Base-by-base conservation (phyloP, 2,797 vertebrate species). In the Amblyraja radiata region DNA sequence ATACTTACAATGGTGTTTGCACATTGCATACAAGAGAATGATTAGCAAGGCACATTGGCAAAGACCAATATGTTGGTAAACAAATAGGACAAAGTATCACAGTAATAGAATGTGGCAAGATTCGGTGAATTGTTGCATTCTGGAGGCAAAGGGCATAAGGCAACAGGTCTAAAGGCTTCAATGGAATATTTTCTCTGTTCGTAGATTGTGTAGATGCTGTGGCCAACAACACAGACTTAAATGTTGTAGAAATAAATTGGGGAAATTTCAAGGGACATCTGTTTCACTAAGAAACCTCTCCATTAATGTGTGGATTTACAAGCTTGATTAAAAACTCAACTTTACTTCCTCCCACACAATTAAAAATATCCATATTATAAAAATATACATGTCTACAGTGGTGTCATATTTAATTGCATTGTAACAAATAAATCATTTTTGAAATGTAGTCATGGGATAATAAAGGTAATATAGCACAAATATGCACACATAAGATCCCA, bases 51-150 rank as follows among this genome's bases (percentile, higher is more conserved):
- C 54, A n/a, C 25, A 5, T 84, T 61, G 58, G 54, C 81, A 68
- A 88, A 88, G 61, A 36, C 84, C 61, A 88, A 88, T 68, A 88
- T 36, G 9, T 68, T 88, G 32, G 32, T 68, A 21, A 88, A 65
- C 63, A 88, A 68, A 32, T 88, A 68, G 84, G 21, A 68, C 16
- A 63, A 68, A 36, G 61, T 21, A 32, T 68, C 61, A 88, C 65
- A 68, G 63, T 10, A 36, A 61, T 1, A 32, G 84, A 88, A 88
- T 68, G 63, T 88, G 36, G 63, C 84, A 88, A 88, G 84, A 88
- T 32, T 88, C 7, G 61, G 61, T 65, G 61, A 88, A 68, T 88
- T 88, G 84, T 36, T 88, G 36, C 84, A 88, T 88, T 88, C n/a
- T 68, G 9, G n/a, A 88, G 84, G 63, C 84, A 88, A 88, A 88